Base-by-base conservation (phyloP, 2,797 vertebrate genomes). In the Enteromius viviparus region DNA sequence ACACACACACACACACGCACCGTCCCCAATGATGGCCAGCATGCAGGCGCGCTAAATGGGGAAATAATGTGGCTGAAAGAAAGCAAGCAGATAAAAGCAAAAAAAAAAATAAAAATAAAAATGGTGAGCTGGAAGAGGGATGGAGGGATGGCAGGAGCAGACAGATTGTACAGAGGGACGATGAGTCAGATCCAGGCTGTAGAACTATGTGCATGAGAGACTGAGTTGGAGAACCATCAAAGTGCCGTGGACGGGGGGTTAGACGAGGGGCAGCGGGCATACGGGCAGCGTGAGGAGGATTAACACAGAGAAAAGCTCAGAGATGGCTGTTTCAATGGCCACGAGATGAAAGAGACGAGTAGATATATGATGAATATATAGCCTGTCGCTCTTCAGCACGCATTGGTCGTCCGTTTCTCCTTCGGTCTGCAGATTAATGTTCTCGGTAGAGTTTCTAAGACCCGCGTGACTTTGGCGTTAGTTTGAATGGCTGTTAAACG, bases 1-100 rank as follows among this genome's bases (percentile, higher is more conserved):
- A 42, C 26, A 26, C 87, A 89, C 92, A 11, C 42, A 42, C 26
- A 26, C 87, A 89, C 92, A 90, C 92, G 90, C 85, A 90, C 92
- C 90, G 92, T 94, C 92, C 95, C 95, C 91, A 94, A 89, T 94
- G 94, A 89, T 92, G 95, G 95, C 94, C 94, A 84, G 90, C 84
- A 65, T 90, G 89, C 90, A 92, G 85, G 91, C 93, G 89, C 90
- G 86, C 58, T 55, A 85, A 80, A 82, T 86, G 89, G 91, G 90
- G 76, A 87, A 90, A 83, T 83, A 80, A 75, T 75, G 83, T 53
- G 80, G 64, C 70, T 72, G 85, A 80, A 82, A 86, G 80, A 80
- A 77, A 81, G 70, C 84, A 81, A 69, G 84, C 51, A 87, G 76
- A 81, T 76, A 76, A 79, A 88, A 90, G 62, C 47, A 0, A 3